Evolutionary conservation across 2,797 vertebrate genomes (phyloP).

Genomic region (Semotilus atromaculatus): DNA sequence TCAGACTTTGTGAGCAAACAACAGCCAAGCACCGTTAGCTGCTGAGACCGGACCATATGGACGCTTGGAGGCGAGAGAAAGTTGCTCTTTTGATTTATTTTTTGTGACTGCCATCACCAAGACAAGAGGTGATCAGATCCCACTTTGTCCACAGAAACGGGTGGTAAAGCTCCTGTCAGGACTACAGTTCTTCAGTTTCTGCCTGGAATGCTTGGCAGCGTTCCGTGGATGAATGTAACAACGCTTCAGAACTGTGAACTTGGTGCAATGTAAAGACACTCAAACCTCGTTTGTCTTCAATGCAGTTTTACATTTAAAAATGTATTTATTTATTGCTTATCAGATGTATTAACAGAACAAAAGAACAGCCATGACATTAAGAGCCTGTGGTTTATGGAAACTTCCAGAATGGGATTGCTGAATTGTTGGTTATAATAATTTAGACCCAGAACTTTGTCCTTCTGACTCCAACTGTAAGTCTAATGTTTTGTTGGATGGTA

Average conservation of each 20-base stretch:
- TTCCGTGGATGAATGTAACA: slow-evolving; percentile 78
- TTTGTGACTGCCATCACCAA: slow-evolving; percentile 58
- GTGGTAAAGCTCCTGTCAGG: slow-evolving; percentile 43
- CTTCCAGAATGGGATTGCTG: slow-evolving; percentile 1
- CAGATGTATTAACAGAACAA: slow-evolving; percentile 73
- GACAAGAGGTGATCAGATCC: slow-evolving; percentile 56
- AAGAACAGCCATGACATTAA: slow-evolving; percentile 47
- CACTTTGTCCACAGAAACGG: slow-evolving; percentile 44
- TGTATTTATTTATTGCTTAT: slow-evolving; percentile 82
- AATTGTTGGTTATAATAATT: not conserved
- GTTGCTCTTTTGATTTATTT: slow-evolving; percentile 54
- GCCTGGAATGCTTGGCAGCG: slow-evolving; percentile 28
- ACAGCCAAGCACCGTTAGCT: slow-evolving; percentile 93
- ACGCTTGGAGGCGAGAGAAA: slow-evolving; percentile 47
- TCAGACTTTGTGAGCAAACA: slow-evolving; percentile 96
- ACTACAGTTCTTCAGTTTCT: slow-evolving; percentile 47
- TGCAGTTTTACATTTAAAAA: slow-evolving; percentile 75
- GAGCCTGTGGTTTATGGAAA: slow-evolving; percentile 51
- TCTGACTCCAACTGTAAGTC: slow-evolving; percentile 21
- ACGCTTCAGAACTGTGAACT: slow-evolving; percentile 76
- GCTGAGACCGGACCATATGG: slow-evolving; percentile 76
- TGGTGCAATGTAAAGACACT: slow-evolving; percentile 78
- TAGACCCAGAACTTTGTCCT: slow-evolving; percentile 17
- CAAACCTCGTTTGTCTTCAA: slow-evolving; percentile 62
- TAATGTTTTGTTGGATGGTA: slow-evolving; percentile 28